Evolutionary conservation across 2,888 invertebrate genomes (phyloP).

Genomic region (Callyntrura sp.): DNA sequence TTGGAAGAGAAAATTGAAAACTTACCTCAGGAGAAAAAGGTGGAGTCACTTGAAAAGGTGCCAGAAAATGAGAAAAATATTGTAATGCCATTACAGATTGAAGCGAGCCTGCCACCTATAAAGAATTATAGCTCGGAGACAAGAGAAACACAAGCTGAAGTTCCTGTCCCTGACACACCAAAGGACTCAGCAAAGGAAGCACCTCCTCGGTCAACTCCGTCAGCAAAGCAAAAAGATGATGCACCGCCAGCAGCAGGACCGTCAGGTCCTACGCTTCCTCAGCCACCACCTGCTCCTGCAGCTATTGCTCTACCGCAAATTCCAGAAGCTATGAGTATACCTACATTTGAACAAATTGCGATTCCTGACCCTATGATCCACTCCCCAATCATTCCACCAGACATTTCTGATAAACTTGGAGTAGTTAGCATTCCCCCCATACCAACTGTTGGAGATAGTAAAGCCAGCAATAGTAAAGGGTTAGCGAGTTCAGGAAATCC

Average conservation of each 20-base stretch:
- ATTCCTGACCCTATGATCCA: conserved; percentile 30
- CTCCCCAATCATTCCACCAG: neutral
- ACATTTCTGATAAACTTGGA: neutral
- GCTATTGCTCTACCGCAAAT: conserved; percentile 5
- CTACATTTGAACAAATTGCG: neutral
- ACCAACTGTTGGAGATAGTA: conserved; percentile 2
- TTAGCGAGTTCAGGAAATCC: conserved; percentile 10
- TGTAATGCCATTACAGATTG: no score
- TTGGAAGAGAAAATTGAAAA: no score
- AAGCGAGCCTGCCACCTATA: no score
- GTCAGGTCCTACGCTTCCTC: conserved; percentile 42
- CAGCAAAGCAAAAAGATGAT: conserved; percentile 5
- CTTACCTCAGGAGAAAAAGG: no score
- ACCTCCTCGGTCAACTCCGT: neutral
- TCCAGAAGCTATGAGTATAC: conserved; percentile 30
- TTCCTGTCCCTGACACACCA: neutral
- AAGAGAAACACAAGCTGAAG: neutral
- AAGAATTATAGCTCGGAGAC: neutral
- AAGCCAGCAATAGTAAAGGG: conserved; percentile 27
- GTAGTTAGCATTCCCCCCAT: conserved; percentile 2
- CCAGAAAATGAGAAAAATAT: no score
- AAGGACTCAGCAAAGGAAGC: neutral
- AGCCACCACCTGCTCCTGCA: conserved; percentile 12
- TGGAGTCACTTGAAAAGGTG: no score
- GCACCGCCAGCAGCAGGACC: conserved; percentile 26